phyloP scores from a whole-genome alignment of 1,140 invertebrate genomes.

The Cotesia vestalis region DNA sequence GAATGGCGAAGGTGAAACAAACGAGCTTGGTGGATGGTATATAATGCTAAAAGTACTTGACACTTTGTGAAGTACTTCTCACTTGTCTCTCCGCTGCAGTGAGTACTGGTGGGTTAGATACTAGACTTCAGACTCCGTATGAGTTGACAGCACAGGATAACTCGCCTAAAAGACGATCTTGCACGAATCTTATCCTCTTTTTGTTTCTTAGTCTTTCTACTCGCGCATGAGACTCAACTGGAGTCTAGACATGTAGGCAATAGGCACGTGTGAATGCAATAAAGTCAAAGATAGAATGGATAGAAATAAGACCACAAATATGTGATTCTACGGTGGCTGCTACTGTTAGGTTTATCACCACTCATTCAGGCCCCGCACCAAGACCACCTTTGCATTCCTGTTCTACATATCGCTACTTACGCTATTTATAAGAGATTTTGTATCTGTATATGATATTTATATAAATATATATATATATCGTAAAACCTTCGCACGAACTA shows the following conservation, averaged over 20 bases:
- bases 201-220: no score
- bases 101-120: background rate
- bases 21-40: conserved; percentile 26
- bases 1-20: conserved; percentile 41
- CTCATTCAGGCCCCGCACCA: no score
- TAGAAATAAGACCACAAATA: conserved; percentile 2
- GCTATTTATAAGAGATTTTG: no score
- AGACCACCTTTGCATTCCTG: background rate
- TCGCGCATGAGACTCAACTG: no score
- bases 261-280: background rate
- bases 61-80: conserved; percentile 34
- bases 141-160: no score
- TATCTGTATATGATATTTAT: no score
- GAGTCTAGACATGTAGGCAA: no score
- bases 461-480: background rate
- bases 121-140: background rate
- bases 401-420: no score
- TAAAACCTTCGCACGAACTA: conserved; percentile 35
- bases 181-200: no score
- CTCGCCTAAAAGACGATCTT: no score
- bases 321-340: background rate
- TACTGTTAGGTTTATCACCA: background rate
- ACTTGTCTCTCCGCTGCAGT: conserved; percentile 38
- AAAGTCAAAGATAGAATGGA: background rate
- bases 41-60: no score